Conservation (phyloP, 2,888 invertebrate genomes). For the Cynaeus angustus region DNA sequence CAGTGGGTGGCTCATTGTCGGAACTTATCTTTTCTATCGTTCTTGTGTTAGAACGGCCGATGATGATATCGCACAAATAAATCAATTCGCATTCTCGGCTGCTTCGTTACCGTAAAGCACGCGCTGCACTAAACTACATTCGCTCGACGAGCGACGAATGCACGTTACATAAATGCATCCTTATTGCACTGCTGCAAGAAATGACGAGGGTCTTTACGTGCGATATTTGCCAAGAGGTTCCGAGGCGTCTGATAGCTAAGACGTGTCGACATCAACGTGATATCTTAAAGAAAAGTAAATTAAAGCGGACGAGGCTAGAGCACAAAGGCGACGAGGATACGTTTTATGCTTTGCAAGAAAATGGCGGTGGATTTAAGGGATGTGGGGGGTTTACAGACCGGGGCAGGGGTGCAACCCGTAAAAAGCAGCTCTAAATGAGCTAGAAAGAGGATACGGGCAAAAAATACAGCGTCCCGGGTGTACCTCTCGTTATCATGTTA, state of each 20-base stretch:
- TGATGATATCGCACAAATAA: constrained; percentile 57
- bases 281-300: constrained; percentile 53
- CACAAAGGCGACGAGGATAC: constrained; percentile 27
- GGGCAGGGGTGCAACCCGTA: constrained; percentile 1
- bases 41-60: constrained; percentile 36
- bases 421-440: constrained; percentile 7
- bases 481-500: no score
- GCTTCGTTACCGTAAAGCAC: constrained; percentile 58
- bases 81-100: constrained; percentile 57
- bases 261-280: constrained; percentile 52
- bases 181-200: constrained; percentile 15
- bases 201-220: constrained; percentile 13
- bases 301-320: constrained; percentile 44
- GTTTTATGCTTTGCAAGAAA: constrained; percentile 20
- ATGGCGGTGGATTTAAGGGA: background rate
- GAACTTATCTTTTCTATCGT: constrained; percentile 13
- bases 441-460: constrained; percentile 12
- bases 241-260: constrained; percentile 47
- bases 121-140: constrained; percentile 54
- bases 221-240: constrained; percentile 11
- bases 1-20: constrained; percentile 34
- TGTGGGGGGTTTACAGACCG: background rate
- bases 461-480: no score
- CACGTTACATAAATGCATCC: constrained; percentile 29
- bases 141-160: constrained; percentile 18